These are phyloP conservation scores for Schlechtendalia chinensis DNA, from an alignment of 1,140 invertebrate species.

Conservation along the genomic window DNA sequence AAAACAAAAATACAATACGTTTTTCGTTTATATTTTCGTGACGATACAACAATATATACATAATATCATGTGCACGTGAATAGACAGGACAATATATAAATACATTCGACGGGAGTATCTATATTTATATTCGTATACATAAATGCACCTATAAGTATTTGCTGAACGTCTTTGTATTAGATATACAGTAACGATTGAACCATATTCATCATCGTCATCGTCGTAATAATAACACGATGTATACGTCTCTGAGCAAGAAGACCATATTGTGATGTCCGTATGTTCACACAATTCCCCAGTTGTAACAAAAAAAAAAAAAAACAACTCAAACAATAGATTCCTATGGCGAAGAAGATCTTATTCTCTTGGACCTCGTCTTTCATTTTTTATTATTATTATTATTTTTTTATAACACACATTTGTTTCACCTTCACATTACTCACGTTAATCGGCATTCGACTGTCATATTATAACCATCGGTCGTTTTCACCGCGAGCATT, in stretches of 20 bases:
- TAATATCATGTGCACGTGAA: background rate
- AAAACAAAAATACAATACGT: background rate
- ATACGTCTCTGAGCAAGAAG: slow-evolving; percentile 19
- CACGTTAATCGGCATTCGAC: slow-evolving; percentile 13
- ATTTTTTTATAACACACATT: background rate
- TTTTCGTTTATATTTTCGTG: slow-evolving; percentile 9
- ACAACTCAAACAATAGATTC: slow-evolving; percentile 34
- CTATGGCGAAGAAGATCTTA: slow-evolving; percentile 17
- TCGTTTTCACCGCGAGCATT: no score
- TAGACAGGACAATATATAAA: background rate
- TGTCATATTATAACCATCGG: background rate
- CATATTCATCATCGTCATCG: background rate
- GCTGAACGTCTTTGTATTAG: slow-evolving; percentile 24
- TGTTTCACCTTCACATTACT: slow-evolving; percentile 33
- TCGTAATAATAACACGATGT: slow-evolving; percentile 9
- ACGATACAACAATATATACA: background rate
- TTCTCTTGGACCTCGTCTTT: slow-evolving; percentile 4
- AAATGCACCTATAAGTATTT: background rate
- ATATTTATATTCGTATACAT: background rate
- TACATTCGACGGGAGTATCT: background rate
- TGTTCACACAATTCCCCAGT: slow-evolving; percentile 17
- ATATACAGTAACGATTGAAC: slow-evolving; percentile 13
- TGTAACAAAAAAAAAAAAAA: slow-evolving; percentile 22
- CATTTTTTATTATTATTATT: background rate
- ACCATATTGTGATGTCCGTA: slow-evolving; percentile 25